Evolutionary conservation across 1,140 invertebrate genomes (phyloP), one percentile per base, ranked within the genome.

Genomic region (Liolophura sinensis): DNA sequence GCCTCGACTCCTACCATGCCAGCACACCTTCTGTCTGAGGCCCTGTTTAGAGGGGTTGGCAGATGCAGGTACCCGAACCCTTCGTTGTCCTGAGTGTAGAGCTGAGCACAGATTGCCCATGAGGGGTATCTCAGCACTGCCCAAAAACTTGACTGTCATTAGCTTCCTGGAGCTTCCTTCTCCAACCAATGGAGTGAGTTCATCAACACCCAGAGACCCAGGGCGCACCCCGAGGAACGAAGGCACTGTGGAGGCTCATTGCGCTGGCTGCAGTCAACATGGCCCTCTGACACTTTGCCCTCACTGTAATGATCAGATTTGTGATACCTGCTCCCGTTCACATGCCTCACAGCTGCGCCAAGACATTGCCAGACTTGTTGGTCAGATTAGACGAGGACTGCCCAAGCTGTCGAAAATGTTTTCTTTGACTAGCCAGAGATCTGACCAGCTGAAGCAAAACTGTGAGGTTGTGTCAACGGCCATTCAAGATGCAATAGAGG

Each of bases 41-140:
- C 95, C 60, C 47, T 70, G 69, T 25, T 54, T 84, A 12, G 74
- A 79, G 63, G 78, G 77, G 18, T 64, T 83, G 4, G 71, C 80
- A 18, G 72, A 77, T 55, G 52, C 57, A 15, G 60, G 69, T 16
- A 75, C 73, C 12, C 85, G 87, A 31, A 82, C 92, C 89, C 93
- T 99, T 52, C 97, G 98, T 89, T 99, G 97, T 89, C 97, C 97
- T 78, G 97, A 99, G 91, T 99, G 97, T 82, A 89, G 97, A 64
- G 94, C 95, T 59, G 96, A 99, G 87, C 96, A 99, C 87, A 89
- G 94, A 65, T 95, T 99, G 77, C 96, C 96, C 11, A 70, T 77
- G 49, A 64, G 69, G 24, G 79, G 79, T 1, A 68, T 74, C 6
- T 67, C 70, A 15, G 60, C 68, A 9, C 79, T 76, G 60, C 78